These are phyloP conservation scores for Eretmochelys imbricata DNA, from an alignment of 2,113 vertebrate genomes.

Conservation along the genomic window DNA sequence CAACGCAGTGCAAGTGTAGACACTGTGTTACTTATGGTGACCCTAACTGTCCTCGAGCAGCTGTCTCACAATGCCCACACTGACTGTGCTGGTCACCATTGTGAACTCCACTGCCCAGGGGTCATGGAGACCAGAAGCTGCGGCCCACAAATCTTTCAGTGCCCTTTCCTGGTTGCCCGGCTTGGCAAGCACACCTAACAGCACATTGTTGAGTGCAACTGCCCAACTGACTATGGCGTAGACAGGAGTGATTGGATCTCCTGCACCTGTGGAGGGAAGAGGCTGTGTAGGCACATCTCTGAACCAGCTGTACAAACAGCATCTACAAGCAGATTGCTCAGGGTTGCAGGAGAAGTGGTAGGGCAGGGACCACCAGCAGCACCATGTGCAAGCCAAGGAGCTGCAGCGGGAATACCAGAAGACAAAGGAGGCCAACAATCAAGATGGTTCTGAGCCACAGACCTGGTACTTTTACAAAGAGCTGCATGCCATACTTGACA, in stretches of 20 bases:
- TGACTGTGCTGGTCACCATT: background rate
- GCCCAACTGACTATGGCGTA: background rate
- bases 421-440: background rate
- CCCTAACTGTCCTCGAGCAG: background rate
- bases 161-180: background rate
- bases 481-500: background rate
- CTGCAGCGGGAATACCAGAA: too few species aligned
- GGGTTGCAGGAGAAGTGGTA: background rate
- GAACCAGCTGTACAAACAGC: background rate
- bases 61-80: background rate
- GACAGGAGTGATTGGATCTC: background rate
- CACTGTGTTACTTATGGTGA: background rate
- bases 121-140: background rate
- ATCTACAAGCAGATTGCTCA: background rate
- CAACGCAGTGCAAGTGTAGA: background rate
- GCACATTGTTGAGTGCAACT: background rate
- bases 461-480: background rate
- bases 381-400: background rate
- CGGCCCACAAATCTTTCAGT: background rate
- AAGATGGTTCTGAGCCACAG: background rate
- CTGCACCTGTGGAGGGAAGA: background rate
- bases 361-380: background rate
- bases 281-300: background rate
- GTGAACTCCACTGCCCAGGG: background rate
- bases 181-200: background rate